Evolutionary conservation across 2,113 vertebrate species (phyloP).

Genomic region (Rhinopithecus roxellana): DNA sequence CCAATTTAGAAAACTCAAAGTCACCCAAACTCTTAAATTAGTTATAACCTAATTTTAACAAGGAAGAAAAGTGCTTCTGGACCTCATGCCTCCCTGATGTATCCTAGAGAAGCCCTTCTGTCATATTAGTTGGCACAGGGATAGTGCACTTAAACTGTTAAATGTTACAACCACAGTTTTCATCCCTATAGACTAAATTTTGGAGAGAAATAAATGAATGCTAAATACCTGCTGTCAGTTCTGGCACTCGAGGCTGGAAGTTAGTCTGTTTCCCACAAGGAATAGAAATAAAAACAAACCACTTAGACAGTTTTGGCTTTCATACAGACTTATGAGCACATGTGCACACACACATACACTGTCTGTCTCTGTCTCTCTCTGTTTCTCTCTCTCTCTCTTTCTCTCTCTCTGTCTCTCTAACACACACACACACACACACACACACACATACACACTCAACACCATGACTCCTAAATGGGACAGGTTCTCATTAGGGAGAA

Average conservation of each 20-base stretch:
- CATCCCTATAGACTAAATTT: constrained; percentile 47
- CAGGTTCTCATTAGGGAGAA: neutral
- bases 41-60: constrained; percentile 77
- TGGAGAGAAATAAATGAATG: neutral
- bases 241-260: neutral
- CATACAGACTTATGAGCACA: neutral
- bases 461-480: neutral
- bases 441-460: neutral
- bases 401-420: no score
- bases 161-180: constrained; percentile 31
- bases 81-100: constrained; percentile 54
- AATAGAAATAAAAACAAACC: constrained; percentile 50
- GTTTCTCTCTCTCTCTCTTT: no score
- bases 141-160: constrained; percentile 57
- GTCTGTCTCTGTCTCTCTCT: no score
- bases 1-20: constrained; percentile 66
- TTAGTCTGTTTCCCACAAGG: constrained; percentile 34
- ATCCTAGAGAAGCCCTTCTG: constrained; percentile 57
- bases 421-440: neutral
- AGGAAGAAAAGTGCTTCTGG: constrained; percentile 69
- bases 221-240: constrained; percentile 38
- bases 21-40: constrained; percentile 76
- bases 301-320: neutral
- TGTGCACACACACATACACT: neutral
- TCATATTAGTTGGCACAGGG: constrained; percentile 56